Evolutionary conservation across 2,113 vertebrate species (phyloP).

Genomic region (Centrocercus urophasianus): DNA sequence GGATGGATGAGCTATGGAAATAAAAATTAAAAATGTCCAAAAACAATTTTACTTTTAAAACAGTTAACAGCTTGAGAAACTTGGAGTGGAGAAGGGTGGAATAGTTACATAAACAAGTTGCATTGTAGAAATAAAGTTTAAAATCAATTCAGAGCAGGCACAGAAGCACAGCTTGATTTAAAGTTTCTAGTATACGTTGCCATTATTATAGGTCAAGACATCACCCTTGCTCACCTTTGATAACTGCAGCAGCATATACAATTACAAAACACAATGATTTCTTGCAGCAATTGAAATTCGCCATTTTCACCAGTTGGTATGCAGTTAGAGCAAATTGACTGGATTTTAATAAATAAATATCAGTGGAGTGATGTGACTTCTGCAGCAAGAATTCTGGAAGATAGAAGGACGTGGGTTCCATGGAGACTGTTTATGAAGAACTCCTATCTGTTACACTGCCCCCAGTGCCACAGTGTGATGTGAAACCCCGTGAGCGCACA

Average conservation of each 20-base stretch:
- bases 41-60: neutral
- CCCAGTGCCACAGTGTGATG: neutral
- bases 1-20: neutral
- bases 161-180: neutral
- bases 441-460: neutral
- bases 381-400: neutral
- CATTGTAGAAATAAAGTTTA: neutral
- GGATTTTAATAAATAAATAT: neutral
- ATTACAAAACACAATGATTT: neutral
- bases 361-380: neutral
- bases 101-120: neutral
- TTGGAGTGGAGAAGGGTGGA: neutral
- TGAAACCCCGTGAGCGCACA: neutral
- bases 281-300: neutral
- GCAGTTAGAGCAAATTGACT: neutral
- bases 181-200: neutral
- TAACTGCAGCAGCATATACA: neutral
- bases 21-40: neutral
- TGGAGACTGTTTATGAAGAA: rapidly evolving
- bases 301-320: neutral
- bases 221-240: neutral
- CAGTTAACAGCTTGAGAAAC: neutral
- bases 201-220: neutral
- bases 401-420: rapidly evolving
- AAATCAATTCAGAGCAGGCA: neutral